Evolutionary conservation across 2,797 vertebrate species (phyloP).

Genomic region (Catostomus latipinnis): DNA sequence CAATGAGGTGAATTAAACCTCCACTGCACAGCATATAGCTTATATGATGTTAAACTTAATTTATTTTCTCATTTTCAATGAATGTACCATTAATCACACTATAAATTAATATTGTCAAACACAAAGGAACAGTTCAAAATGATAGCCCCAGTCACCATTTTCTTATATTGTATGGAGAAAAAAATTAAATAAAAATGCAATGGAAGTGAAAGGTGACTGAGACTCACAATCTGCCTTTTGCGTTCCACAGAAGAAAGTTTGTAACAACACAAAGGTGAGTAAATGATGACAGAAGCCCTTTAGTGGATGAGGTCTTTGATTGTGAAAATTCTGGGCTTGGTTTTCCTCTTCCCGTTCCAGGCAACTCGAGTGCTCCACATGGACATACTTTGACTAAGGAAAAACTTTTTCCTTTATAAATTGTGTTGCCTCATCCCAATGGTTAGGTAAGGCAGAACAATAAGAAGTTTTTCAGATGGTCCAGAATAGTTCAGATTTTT

Average conservation of each 20-base stretch:
- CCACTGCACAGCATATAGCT: too few relatives aligned
- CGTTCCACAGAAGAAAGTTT: too few relatives aligned
- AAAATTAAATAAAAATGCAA: too few relatives aligned
- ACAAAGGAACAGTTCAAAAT: too few relatives aligned
- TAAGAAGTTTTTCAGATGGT: neutral
- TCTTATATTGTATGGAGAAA: too few relatives aligned
- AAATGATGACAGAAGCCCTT: too few relatives aligned
- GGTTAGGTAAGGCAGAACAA: neutral
- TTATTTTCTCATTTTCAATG: neutral
- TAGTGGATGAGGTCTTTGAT: neutral
- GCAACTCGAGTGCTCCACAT: slow-evolving; percentile 38
- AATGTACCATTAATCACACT: neutral
- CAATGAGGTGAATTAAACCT: neutral
- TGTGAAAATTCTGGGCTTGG: slow-evolving; percentile 8
- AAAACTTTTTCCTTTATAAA: neutral
- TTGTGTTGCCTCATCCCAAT: neutral
- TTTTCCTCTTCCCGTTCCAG: neutral
- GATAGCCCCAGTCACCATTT: too few relatives aligned
- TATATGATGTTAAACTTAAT: neutral
- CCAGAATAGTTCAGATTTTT: too few relatives aligned
- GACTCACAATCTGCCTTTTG: too few relatives aligned
- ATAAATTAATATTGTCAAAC: neutral
- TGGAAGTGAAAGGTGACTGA: too few relatives aligned
- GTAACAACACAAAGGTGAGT: too few relatives aligned
- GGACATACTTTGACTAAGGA: neutral